These are phyloP conservation scores for Congeria kusceri DNA, from an alignment of 2,888 invertebrate genomes.

Conservation along the genomic window DNA sequence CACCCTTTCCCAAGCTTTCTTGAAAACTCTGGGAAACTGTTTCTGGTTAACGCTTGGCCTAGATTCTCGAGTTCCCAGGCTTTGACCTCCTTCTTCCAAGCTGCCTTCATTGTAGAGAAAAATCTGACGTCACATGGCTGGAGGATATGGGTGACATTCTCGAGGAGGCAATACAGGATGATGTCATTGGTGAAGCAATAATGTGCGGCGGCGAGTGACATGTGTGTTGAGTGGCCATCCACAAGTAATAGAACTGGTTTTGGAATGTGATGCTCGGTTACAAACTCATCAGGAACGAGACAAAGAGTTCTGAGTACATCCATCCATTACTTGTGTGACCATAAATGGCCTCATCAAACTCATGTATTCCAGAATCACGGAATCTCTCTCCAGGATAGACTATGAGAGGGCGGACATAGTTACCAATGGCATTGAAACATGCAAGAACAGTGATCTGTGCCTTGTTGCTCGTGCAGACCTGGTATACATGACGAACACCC, in stretches of 20 bases:
- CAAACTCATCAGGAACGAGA: slow-evolving; percentile 16
- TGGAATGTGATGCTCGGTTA: not conserved
- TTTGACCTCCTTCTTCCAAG: slow-evolving; percentile 27
- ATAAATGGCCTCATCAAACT: slow-evolving; percentile 20
- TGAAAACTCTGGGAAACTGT: slow-evolving; percentile 21
- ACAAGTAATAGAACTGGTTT: slow-evolving; percentile 43
- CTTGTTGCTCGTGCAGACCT: no score
- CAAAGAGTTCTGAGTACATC: slow-evolving; percentile 44
- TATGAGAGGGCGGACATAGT: no score
- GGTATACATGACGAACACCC: no score
- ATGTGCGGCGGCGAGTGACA: slow-evolving; percentile 16
- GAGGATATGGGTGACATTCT: slow-evolving; percentile 44
- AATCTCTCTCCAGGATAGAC: no score
- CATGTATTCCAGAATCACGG: no score
- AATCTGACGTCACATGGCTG: slow-evolving; percentile 49
- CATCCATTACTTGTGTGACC: slow-evolving; percentile 28
- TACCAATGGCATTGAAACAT: no score
- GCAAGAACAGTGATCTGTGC: no score
- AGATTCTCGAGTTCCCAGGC: slow-evolving; percentile 14
- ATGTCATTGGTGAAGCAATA: slow-evolving; percentile 38
- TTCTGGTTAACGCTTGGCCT: slow-evolving; percentile 24
- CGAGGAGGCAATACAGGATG: slow-evolving; percentile 48
- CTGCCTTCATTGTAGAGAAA: slow-evolving; percentile 33
- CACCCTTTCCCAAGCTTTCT: slow-evolving; percentile 14
- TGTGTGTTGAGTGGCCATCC: slow-evolving; percentile 49